Evolutionary conservation across 2,888 invertebrate species (phyloP).

Genomic region (Drosophila anomalata): DNA sequence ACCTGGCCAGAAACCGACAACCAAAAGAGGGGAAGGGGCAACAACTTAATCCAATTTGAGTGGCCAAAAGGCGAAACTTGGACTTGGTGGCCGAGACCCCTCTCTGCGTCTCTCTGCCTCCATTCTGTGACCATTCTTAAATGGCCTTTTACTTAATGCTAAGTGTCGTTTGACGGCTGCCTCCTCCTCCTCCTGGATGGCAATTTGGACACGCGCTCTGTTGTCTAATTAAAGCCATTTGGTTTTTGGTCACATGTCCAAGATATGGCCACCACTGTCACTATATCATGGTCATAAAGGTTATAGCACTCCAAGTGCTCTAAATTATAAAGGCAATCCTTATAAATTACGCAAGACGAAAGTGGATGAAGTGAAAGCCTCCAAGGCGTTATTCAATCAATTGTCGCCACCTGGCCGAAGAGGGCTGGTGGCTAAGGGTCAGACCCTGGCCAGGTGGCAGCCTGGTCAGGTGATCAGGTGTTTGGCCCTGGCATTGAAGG

Average conservation of each 20-base stretch:
- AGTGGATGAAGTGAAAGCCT: constrained; percentile 9
- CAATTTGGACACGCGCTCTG: neutral
- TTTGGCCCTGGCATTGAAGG: constrained; percentile 35
- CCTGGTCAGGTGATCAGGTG: neutral
- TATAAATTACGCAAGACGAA: constrained; percentile 37
- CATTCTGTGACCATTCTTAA: constrained; percentile 50
- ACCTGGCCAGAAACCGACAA: constrained; percentile 1
- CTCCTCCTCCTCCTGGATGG: neutral
- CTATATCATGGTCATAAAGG: constrained; percentile 20
- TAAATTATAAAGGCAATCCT: constrained; percentile 31
- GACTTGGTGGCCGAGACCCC: constrained; percentile 13
- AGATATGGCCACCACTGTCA: constrained; percentile 33
- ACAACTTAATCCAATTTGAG: constrained; percentile 77
- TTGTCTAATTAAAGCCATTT: constrained; percentile 54
- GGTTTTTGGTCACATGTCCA: constrained; percentile 38
- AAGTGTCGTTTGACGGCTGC: constrained; percentile 54
- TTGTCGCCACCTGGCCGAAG: constrained; percentile 34
- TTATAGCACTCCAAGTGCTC: neutral
- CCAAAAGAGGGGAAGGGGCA: constrained; percentile 36
- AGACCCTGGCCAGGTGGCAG: neutral
- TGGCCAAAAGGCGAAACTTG: constrained; percentile 38
- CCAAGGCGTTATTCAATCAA: constrained; percentile 28
- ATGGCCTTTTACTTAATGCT: constrained; percentile 71
- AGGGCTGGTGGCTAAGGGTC: too few relatives aligned
- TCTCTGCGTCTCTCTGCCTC: neutral